Conservation (phyloP, 1,140 invertebrate genomes). For the Apis laboriosa region DNA sequence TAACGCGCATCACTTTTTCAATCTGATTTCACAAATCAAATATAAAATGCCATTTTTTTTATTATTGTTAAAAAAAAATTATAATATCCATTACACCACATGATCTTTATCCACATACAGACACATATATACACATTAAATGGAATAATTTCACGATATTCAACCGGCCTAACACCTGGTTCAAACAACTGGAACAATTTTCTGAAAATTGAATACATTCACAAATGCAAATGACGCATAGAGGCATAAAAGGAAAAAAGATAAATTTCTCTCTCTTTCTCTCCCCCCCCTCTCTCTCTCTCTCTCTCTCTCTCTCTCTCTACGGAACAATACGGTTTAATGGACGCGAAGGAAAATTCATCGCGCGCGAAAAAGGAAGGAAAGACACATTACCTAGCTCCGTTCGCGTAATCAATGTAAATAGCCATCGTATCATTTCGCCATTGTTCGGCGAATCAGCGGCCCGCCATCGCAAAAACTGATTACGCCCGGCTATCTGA, state of each 20-base stretch:
- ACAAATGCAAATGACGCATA: background rate
- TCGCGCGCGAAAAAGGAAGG: too few species aligned
- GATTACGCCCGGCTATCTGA: slow-evolving; percentile 34
- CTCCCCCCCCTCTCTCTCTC: too few species aligned
- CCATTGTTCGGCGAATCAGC: slow-evolving; percentile 33
- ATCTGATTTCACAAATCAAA: too few species aligned
- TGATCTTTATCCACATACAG: too few species aligned
- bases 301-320: background rate
- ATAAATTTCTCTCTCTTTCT: background rate
- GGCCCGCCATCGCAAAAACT: slow-evolving; percentile 13
- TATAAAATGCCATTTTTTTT: too few species aligned
- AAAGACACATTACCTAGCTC: background rate
- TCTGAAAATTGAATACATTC: background rate
- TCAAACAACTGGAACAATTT: background rate
- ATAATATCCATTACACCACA: too few species aligned
- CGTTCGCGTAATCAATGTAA: slow-evolving; percentile 32
- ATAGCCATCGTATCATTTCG: slow-evolving; percentile 23
- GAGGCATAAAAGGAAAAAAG: background rate
- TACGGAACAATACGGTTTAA: slow-evolving; percentile 2
- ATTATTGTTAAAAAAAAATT: too few species aligned
- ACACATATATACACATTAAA: too few species aligned
- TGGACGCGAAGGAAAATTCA: background rate
- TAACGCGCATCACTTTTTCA: too few species aligned
- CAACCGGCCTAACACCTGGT: too few species aligned
- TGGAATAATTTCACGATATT: too few species aligned